A percentile compares a stretch with the other conserved stretches of the same genome.
Conservation (phyloP, 2,113 vertebrate genomes). For the Rhinoderma darwinii region DNA sequence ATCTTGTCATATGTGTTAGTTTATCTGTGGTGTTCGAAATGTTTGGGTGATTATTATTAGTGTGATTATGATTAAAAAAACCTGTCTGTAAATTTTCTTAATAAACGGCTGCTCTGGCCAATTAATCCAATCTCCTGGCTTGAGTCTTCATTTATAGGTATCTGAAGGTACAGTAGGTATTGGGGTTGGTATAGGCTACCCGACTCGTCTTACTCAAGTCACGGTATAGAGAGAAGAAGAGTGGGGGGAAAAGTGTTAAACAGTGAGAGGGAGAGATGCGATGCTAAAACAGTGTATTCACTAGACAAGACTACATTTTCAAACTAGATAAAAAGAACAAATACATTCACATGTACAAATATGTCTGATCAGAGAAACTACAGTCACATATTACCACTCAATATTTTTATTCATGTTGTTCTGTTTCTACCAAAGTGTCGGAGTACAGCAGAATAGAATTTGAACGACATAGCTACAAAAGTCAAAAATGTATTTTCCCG, state of each 20-base stretch:
- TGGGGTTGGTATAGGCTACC: too few relatives aligned
- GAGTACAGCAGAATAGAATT: not conserved
- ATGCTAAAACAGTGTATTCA: not conserved
- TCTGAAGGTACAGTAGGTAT: too few relatives aligned
- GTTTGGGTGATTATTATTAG: too few relatives aligned
- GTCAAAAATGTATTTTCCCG: not conserved
- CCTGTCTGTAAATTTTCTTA: too few relatives aligned
- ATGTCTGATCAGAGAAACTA: not conserved
- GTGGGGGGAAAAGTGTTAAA: not conserved
- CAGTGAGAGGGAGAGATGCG: not conserved
- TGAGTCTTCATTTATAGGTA: too few relatives aligned
- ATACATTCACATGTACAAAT: not conserved
- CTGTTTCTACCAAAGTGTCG: not conserved
- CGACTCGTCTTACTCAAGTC: too few relatives aligned
- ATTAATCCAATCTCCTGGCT: too few relatives aligned
- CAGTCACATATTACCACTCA: not conserved
- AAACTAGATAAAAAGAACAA: not conserved
- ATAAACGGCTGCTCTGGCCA: too few relatives aligned
- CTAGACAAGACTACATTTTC: not conserved
- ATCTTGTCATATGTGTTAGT: too few relatives aligned
- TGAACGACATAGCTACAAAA: slow-evolving; percentile 14
- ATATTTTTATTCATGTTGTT: not conserved
- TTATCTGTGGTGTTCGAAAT: too few relatives aligned
- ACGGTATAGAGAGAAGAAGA: too few relatives aligned
- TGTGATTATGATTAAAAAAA: too few relatives aligned